Evolutionary conservation across 2,113 vertebrate species (phyloP), one percentile per base, ranked within the genome.

Genomic region (Astatotilapia flaviijosephi): DNA sequence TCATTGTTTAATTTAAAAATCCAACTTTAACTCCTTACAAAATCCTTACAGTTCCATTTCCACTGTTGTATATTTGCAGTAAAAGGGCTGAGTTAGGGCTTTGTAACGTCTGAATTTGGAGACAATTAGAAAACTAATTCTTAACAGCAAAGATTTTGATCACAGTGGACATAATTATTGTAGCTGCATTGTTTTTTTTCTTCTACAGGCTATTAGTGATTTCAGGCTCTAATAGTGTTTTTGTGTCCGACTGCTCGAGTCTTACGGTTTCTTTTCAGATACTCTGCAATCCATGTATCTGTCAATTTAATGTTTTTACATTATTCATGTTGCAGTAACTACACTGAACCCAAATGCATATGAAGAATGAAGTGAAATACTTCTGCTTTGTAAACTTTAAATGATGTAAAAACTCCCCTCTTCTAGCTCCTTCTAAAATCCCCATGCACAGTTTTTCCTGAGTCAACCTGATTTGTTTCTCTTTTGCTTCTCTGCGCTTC

Each of bases 401-500:
- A 49, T 83, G 56, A 83, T 90, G 86, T 82, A 79, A 80, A 83
- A 87, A 91, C 70, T 83, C 75, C 53, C n/a, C 14, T 85, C 79
- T 90, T 90, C 73, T 80, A 23, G 23, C 83, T 87, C 73, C 80
- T 85, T 85, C 84, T 68, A 80, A 96, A 94, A 93, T 93, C 92
- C 91, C 49, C 80, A 49, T 56, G 88, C 84, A 87, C 75, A 86
- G 65, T 54, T 94, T 93, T 90, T 80, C 92, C 93, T 93, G 92
- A 96, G 92, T 95, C 92, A 95, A 95, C 91, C 85, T 54, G 89
- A 94, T 95, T 95, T 94, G 89, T 93, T 94, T 94, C 91, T 92
- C 86, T 49, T 31, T 77, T 49, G 70, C 70, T 77, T 77, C 82
- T 84, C 82, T 82, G 87, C 3, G 47, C 83, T 89, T 91, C 86